Conservation (phyloP, 2,113 vertebrate species). For the Ariopsis seemanni region DNA sequence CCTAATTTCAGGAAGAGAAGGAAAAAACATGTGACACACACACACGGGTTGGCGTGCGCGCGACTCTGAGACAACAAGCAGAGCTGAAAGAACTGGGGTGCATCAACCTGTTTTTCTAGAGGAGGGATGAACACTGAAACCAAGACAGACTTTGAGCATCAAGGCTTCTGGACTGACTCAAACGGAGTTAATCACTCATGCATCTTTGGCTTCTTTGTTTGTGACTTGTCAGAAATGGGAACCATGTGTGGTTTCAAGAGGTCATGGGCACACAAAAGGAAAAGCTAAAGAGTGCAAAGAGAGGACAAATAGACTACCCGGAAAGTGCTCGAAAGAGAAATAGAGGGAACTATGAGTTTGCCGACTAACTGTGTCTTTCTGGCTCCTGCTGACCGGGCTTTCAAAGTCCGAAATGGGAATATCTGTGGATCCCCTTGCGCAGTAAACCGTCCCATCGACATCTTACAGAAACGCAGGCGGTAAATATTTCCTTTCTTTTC, state of each 20-base stretch:
- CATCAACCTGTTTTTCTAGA: conserved; percentile 25
- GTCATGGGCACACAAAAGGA: conserved; percentile 29
- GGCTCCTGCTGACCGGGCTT: conserved; percentile 60
- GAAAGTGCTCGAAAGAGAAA: conserved; percentile 2
- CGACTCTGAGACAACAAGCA: neutral
- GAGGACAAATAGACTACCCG: neutral
- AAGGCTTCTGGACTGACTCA: conserved; percentile 17
- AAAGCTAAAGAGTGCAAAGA: conserved; percentile 35
- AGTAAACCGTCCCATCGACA: conserved; percentile 79
- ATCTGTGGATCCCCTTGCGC: conserved; percentile 75
- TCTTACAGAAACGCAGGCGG: conserved; percentile 77
- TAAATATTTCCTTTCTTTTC: conserved; percentile 63
- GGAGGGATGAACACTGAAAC: conserved; percentile 29
- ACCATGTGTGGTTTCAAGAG: conserved; percentile 8
- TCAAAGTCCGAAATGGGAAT: conserved; percentile 69
- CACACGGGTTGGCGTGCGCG: too few species aligned
- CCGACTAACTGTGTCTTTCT: conserved; percentile 68
- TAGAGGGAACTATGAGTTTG: conserved; percentile 70
- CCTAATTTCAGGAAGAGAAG: conserved; percentile 37
- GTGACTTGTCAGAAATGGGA: conserved; percentile 31
- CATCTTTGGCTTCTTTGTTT: conserved; percentile 16
- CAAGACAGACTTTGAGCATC: neutral
- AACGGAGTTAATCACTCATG: conserved; percentile 26
- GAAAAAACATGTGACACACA: conserved; percentile 30
- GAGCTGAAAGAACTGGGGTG: neutral